These are phyloP conservation scores for Notothenia rossii DNA, from an alignment of 2,113 vertebrate genomes.

Conservation along the genomic window DNA sequence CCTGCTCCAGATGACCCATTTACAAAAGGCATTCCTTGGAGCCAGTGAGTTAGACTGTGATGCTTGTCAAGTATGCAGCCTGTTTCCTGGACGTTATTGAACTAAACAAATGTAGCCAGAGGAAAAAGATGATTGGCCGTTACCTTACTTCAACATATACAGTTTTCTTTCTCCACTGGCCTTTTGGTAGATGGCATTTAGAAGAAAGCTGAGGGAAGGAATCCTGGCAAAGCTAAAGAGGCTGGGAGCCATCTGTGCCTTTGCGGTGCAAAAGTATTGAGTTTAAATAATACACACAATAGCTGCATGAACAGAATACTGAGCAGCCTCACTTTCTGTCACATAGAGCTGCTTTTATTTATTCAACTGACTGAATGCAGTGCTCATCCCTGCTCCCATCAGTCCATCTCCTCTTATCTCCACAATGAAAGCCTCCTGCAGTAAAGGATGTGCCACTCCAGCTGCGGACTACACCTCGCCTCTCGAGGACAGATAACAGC, in stretches of 20 bases:
- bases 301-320: not conserved
- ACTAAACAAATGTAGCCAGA: slow-evolving; percentile 34
- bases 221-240: slow-evolving; percentile 10
- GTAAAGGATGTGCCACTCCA: slow-evolving; percentile 59
- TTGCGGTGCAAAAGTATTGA: not conserved
- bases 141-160: slow-evolving; percentile 24
- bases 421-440: slow-evolving; percentile 66
- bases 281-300: slow-evolving; percentile 38
- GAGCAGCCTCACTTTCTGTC: slow-evolving; percentile 2
- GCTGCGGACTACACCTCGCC: slow-evolving; percentile 38
- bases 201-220: not conserved
- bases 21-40: slow-evolving; percentile 71
- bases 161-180: not conserved
- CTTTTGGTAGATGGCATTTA: not conserved
- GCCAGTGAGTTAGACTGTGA: slow-evolving; percentile 61
- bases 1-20: slow-evolving; percentile 61
- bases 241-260: slow-evolving; percentile 38
- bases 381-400: slow-evolving; percentile 38
- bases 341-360: slow-evolving; percentile 17
- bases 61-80: slow-evolving; percentile 73
- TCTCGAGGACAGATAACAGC: slow-evolving; percentile 51
- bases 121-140: slow-evolving; percentile 37
- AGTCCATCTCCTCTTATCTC: slow-evolving; percentile 57
- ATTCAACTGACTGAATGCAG: slow-evolving; percentile 25
- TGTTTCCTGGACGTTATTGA: slow-evolving; percentile 73